Evolutionary conservation across 92 coral and sea anemone species (phyloP), one percentile per base, ranked within the genome.

Genomic region (Epizoanthus rinbou): DNA sequence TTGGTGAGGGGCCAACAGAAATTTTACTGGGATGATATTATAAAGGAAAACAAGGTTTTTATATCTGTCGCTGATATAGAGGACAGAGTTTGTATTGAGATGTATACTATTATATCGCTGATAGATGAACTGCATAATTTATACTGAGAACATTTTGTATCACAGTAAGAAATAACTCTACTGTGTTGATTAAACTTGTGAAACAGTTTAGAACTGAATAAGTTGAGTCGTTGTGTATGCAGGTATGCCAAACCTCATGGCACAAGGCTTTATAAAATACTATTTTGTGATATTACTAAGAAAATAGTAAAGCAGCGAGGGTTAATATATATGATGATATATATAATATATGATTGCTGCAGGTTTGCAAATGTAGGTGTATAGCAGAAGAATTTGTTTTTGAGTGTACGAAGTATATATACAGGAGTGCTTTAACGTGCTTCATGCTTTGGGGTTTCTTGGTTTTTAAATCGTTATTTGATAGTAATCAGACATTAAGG

Each of bases 61-160:
- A 3, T 4, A 5, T 31, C 33, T 75, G 81, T 57, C 67, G 47
- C 28, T 75, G 54, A n/a, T 75, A 75, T 57, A 57, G 57, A 57
- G 68, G 81, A n/a, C 81, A 75, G 81, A 75, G 28, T 11, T 57
- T 74, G 52, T 64, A 53, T 56, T 58, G 68, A 75, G 53, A 25
- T 57, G 35, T 60, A 25, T 72, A 57, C 66, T 56, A 56, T 57
- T 35, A 43, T 56, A 56, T 57, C 18, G 22, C 66, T 56, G 14
- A 57, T 65, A 24, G 65, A 16, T 37, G 5, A 75, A 66, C 53
- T 28, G 68, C 5, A 31, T 53, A 67, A 31, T 4, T 67, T 28
- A 28, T 41, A 74, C 43, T 56, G 8, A 75, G 62, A 75, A 11
- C 1, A 52, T 24, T 23, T 54, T 23, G 15, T 35, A 25, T 53